Percentiles rank a stretch among this genome's conserved stretches.
Evolutionary conservation across 2,113 vertebrate genomes (phyloP).

Genomic region (Hylia prasina): DNA sequence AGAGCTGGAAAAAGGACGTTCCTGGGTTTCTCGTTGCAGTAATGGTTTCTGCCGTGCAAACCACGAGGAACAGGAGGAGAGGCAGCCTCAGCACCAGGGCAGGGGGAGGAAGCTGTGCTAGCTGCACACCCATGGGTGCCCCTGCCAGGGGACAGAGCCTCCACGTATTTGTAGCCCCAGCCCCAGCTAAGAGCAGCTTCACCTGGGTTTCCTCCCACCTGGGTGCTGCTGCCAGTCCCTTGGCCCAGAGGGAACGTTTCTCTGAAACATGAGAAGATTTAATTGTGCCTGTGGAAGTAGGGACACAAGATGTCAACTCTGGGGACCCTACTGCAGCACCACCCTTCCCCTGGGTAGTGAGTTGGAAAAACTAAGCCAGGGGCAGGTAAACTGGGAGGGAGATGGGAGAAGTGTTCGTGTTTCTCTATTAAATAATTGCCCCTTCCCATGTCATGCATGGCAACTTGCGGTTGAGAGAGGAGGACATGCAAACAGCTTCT

Average conservation of each 20-base stretch:
- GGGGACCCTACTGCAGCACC: not conserved
- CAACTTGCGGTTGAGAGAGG: not conserved
- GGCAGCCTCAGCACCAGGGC: not conserved
- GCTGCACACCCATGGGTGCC: not conserved
- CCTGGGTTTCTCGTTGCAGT: slow-evolving; percentile 34
- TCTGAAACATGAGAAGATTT: not conserved
- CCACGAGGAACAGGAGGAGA: not conserved
- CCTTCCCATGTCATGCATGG: rapidly evolving
- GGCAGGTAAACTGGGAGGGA: not conserved
- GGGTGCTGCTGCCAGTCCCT: not conserved
- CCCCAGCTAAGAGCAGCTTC: not conserved
- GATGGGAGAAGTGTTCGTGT: not conserved
- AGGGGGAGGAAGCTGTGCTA: not conserved
- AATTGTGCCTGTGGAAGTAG: not conserved
- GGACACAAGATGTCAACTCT: rapidly evolving
- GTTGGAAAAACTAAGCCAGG: not conserved
- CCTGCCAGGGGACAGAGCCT: not conserved
- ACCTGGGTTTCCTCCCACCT: not conserved
- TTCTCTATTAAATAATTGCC: not conserved
- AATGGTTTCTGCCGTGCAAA: not conserved
- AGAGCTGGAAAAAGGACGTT: slow-evolving; percentile 61
- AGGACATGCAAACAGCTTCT: not conserved
- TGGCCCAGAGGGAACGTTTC: not conserved
- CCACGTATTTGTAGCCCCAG: not conserved
- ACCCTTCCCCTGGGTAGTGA: not conserved